Evolutionary conservation across 2,113 vertebrate species (phyloP).

Genomic region (Trinectes maculatus): DNA sequence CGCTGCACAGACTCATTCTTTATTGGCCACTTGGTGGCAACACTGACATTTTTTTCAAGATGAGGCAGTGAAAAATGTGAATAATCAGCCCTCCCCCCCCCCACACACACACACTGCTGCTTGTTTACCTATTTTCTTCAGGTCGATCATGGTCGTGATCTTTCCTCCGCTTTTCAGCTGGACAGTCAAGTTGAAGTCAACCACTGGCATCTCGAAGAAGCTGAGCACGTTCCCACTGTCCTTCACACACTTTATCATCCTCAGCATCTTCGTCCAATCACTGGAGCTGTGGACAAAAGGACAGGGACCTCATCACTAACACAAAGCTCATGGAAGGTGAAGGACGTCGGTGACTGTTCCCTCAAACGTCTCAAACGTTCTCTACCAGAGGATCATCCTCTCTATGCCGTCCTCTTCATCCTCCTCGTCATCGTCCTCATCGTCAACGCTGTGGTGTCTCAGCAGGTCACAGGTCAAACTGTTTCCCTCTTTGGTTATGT

Average conservation of each 20-base stretch:
- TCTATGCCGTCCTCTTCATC: slow-evolving; percentile 15
- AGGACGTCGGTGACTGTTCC: too few species aligned
- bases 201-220: fast-evolving
- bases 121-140: slow-evolving; percentile 60
- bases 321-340: not conserved
- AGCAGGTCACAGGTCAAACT: slow-evolving; percentile 61
- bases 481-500: not conserved
- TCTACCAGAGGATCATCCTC: slow-evolving; percentile 66
- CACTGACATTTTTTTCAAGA: not conserved
- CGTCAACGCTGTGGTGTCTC: not conserved
- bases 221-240: slow-evolving; percentile 1
- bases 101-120: too few species aligned
- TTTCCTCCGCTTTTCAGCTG: slow-evolving; percentile 8
- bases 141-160: not conserved
- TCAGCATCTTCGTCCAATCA: fast-evolving
- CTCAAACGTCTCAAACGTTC: too few species aligned
- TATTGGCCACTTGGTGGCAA: not conserved
- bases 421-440: slow-evolving; percentile 39
- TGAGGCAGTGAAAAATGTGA: not conserved
- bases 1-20: not conserved
- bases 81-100: too few species aligned
- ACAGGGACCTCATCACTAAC: not conserved
- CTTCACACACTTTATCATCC: slow-evolving; percentile 3
- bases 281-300: slow-evolving; percentile 13
- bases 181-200: not conserved